Evolutionary conservation across 2,888 invertebrate species (phyloP), one percentile per base, ranked within the genome.

Genomic region (Sinodicranocentrus sp.): DNA sequence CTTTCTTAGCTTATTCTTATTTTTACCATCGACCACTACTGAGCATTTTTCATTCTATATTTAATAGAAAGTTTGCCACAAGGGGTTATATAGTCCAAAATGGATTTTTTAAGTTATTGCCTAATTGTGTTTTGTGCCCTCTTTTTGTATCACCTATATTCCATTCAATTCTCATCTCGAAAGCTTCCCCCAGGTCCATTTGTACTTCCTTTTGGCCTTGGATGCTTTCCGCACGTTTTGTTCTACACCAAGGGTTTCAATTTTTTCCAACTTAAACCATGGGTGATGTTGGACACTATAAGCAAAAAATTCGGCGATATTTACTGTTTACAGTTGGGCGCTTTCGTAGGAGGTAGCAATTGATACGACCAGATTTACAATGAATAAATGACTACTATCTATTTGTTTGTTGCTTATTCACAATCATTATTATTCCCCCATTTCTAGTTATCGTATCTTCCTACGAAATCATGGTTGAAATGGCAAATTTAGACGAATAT

Each of bases 401-500:
- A 5, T 52, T 52, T 52, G 3, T 52, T 57, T 57, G 6, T 19
- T 17, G 5, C n/a, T 10, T 8, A 52, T 52, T 3, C 52, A 52
- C 52, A 52, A n/a, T 52, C 5, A n/a, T 52, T 17, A 52, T 8
- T 5, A 10, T n/a, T n/a, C n/a, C n/a, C n/a, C n/a, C n/a, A 13
- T n/a, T 48, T 48, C 2, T 48, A 80, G 80, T 84, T 8, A 26
- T 85, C 1, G 57, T 85, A n/a, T 15, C 77, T 1, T 82, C 82
- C 5, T 63, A 78, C 28, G 82, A 85, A 19, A 59, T 78, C 3
- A 23, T 82, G 0, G 33, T 52, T 0, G 85, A 85, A 15, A 72
- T 85, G 2, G 82, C 77, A 8, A 85, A 85, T 23, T 73, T 78
- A 77, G 82, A 85, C 0, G 85, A 78, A 28, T 85, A 78, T 39